Conservation (phyloP, 2,797 vertebrate species). For the Esox masquinongy region DNA sequence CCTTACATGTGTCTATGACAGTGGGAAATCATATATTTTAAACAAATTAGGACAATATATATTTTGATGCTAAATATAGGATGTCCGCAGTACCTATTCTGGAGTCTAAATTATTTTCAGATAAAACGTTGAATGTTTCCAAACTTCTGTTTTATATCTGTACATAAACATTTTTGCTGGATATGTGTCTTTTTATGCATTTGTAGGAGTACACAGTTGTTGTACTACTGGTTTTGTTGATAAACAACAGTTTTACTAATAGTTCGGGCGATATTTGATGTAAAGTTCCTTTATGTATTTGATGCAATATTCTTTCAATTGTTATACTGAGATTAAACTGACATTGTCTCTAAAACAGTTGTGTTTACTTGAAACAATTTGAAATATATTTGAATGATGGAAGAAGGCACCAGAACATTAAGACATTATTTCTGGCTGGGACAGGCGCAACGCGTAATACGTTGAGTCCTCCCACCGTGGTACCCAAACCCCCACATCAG, state of each 20-base stretch:
- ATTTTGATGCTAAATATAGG: conserved; percentile 20
- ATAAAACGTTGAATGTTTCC: conserved; percentile 29
- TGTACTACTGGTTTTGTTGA: conserved; percentile 46
- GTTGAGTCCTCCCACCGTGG: conserved; percentile 55
- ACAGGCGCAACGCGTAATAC: conserved; percentile 41
- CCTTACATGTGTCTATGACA: background rate
- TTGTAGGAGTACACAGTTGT: conserved; percentile 53
- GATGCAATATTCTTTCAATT: conserved; percentile 59
- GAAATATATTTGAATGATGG: background rate
- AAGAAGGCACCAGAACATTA: background rate
- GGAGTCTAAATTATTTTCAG: background rate
- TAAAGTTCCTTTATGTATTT: conserved; percentile 55
- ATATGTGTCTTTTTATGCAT: conserved; percentile 41
- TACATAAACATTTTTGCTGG: conserved; percentile 34
- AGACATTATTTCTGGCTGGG: background rate
- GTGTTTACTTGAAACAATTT: conserved; percentile 53
- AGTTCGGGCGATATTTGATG: conserved; percentile 40
- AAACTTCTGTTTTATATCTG: conserved; percentile 33
- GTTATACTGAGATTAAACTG: conserved; percentile 69
- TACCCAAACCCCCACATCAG: conserved; percentile 58
- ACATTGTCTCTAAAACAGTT: conserved; percentile 55
- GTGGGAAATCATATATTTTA: background rate
- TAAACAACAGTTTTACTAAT: conserved; percentile 46
- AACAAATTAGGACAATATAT: conserved; percentile 16
- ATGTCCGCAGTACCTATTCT: conserved; percentile 1